Base-by-base conservation (phyloP, 2,113 vertebrate species). In the Peromyscus leucopus region DNA sequence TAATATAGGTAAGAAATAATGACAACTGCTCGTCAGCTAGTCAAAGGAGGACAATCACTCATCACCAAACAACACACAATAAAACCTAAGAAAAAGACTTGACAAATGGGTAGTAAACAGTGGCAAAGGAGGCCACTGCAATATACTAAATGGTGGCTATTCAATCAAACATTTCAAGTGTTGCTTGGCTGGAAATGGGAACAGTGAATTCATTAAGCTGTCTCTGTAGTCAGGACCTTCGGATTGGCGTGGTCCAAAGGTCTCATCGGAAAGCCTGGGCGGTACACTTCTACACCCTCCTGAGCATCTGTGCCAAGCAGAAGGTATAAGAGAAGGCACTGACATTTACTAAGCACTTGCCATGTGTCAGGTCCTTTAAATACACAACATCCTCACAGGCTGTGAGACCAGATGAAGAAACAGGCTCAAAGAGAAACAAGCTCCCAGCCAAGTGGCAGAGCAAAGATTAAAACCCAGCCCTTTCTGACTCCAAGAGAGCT, bases 1-100 rank as follows among this genome's bases (percentile, higher is more conserved):
- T 95, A 97, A 88, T 71, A 72, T 7, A 89, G 94, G 95, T 93
- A 93, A 93, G 92, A 95, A 98, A 85, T 97, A 91, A 96, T 82
- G 90, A 90, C 91, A 72, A 94, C 28, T 94, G 59, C 86, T 80
- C 84, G 36, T 85, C 65, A 88, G 93, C 82, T 88, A 93, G 86
- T 86, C 86, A 86, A 72, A 91, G 85, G 57, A 96, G 59, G 36
- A 91, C 78, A 26, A 86, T 96, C 82, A 89, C 69, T 96, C 82
- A 97, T 67, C 5, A 90, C 71, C 93, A 83, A 97, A 97, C 78
- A 94, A 67, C 33, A 90, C 46, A 93, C 84, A 67, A 94, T 95
- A 96, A 96, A 97, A 93, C 9, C 17, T 28, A 51, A 71, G 85
- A 72, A 88, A 95, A 86, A 94, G 36, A 57, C 61, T 97, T 95